Evolutionary conservation across 2,888 invertebrate genomes (phyloP).

Genomic region (Idaea aversata): DNA sequence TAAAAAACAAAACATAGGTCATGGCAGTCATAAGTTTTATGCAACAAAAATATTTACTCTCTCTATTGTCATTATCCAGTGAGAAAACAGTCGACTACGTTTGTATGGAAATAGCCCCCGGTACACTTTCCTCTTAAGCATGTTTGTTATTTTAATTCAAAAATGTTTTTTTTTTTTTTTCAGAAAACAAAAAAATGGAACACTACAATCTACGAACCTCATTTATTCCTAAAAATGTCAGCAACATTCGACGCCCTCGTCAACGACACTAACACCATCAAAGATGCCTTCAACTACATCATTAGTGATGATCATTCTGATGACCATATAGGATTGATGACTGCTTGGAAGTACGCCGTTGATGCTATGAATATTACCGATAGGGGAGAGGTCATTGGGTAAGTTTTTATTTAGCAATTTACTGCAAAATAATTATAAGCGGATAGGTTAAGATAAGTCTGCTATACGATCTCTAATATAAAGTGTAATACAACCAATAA

Average conservation of each 20-base stretch:
- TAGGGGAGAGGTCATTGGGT: constrained; percentile 48
- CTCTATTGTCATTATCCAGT: no score
- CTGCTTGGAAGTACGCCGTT: constrained; percentile 50
- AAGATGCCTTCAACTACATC: constrained; percentile 38
- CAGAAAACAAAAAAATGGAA: constrained; percentile 51
- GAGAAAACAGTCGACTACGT: no score
- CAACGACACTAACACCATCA: constrained; percentile 44
- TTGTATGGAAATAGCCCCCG: no score
- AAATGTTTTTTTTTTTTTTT: constrained; percentile 16
- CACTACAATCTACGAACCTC: constrained; percentile 45
- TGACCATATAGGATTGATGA: constrained; percentile 35
- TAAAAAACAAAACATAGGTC: no score
- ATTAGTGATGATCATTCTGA: constrained; percentile 32
- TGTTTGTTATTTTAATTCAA: background rate
- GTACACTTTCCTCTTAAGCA: no score
- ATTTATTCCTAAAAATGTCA: constrained; percentile 64
- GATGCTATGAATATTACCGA: constrained; percentile 42
- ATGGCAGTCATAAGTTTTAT: no score
- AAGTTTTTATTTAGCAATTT: constrained; percentile 12
- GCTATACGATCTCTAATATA: no score
- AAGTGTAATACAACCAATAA: no score
- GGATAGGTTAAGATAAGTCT: no score
- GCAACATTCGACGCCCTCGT: constrained; percentile 54
- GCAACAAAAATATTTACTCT: no score
- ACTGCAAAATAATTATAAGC: no score